A percentile compares a stretch with the other conserved stretches of the same genome.
Conservation (phyloP, 2,888 invertebrate species). For the Phymatocera aterrima region DNA sequence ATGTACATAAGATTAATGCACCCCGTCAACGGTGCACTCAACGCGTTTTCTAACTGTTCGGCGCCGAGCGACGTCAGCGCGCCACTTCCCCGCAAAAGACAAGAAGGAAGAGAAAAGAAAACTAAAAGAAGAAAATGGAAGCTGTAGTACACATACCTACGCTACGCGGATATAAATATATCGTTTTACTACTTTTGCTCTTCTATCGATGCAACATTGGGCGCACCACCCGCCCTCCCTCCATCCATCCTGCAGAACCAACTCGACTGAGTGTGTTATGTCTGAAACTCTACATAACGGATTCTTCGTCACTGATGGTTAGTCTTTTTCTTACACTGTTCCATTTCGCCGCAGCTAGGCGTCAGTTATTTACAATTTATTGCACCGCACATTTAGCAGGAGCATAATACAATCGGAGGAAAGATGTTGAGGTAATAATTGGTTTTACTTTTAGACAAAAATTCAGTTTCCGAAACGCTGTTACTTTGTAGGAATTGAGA, state of each 20-base stretch:
- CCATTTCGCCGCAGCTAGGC: too few relatives aligned
- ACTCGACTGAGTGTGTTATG: slow-evolving; percentile 73
- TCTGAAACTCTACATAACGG: slow-evolving; percentile 63
- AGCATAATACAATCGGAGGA: too few relatives aligned
- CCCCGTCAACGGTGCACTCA: slow-evolving; percentile 70
- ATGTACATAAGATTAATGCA: slow-evolving; percentile 66
- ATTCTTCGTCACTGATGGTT: slow-evolving; percentile 60
- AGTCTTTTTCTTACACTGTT: too few relatives aligned
- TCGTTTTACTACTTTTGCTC: slow-evolving; percentile 27
- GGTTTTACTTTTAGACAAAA: too few relatives aligned
- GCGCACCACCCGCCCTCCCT: background rate
- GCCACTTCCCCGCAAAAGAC: background rate
- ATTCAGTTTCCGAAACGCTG: too few relatives aligned
- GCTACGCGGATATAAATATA: slow-evolving; percentile 26
- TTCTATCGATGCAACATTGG: background rate
- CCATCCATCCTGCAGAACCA: background rate
- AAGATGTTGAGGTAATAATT: too few relatives aligned
- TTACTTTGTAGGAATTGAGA: too few relatives aligned
- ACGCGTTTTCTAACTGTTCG: slow-evolving; percentile 51
- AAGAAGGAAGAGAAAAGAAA: slow-evolving; percentile 1
- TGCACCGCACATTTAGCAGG: too few relatives aligned
- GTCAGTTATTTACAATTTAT: too few relatives aligned
- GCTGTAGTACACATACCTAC: background rate
- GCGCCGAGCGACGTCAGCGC: slow-evolving; percentile 9
- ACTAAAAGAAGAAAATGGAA: slow-evolving; percentile 24